phyloP scores from a whole-genome alignment of 1,140 invertebrate species.

The Drosophila watanabei region DNA sequence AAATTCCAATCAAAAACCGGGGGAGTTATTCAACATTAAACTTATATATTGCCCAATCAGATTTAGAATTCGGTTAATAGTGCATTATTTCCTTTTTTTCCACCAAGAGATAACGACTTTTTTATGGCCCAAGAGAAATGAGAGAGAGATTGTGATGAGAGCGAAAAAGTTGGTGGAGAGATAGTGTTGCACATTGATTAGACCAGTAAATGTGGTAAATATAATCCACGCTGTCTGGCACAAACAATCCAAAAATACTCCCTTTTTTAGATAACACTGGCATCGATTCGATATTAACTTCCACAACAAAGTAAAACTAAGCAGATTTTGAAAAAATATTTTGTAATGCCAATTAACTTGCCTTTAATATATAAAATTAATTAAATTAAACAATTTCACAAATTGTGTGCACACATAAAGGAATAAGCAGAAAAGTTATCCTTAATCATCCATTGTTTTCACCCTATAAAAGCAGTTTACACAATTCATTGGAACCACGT shows the following conservation, averaged over 20 bases:
- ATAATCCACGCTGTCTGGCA: conserved; percentile 37
- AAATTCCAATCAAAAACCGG: conserved; percentile 2
- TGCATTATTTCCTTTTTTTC: conserved; percentile 25
- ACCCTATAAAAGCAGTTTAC: too few relatives aligned
- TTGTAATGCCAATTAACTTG: neutral
- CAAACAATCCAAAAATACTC: conserved; percentile 29
- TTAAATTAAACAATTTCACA: too few relatives aligned
- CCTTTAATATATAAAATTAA: neutral
- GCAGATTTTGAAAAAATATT: neutral
- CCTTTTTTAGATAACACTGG: conserved; percentile 12
- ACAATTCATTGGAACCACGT: neutral
- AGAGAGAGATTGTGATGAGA: conserved; percentile 3
- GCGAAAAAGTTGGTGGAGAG: conserved; percentile 1
- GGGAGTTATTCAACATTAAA: conserved; percentile 3
- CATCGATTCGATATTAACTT: conserved; percentile 25
- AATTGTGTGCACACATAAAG: too few relatives aligned
- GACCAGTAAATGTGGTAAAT: conserved; percentile 27
- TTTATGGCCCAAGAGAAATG: conserved; percentile 32
- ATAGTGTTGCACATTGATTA: conserved; percentile 17
- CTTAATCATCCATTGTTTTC: neutral
- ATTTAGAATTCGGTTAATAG: conserved; percentile 21
- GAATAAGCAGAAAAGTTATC: too few relatives aligned
- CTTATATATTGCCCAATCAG: conserved; percentile 16
- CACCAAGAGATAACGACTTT: conserved; percentile 10
- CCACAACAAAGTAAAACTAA: conserved; percentile 2